phyloP scores from a whole-genome alignment of 2,113 vertebrate species.

The Corythaixoides concolor region DNA sequence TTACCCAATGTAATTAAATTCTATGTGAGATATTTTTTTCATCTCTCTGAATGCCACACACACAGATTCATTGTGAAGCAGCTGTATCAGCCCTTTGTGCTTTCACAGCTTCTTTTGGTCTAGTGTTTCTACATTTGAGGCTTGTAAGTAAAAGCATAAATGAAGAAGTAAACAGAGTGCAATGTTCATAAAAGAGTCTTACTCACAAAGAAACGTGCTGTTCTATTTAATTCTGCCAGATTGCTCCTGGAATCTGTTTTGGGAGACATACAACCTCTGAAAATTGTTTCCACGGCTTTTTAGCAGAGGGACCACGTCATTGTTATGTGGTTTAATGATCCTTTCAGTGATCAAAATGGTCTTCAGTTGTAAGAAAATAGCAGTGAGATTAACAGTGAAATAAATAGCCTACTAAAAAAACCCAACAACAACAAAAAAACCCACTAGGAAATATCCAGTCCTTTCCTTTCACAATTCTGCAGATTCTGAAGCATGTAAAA shows the following conservation, averaged over 20 bases:
- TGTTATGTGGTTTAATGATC: background rate
- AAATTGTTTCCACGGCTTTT: background rate
- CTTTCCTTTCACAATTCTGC: background rate
- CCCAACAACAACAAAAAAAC: background rate
- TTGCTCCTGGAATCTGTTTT: background rate
- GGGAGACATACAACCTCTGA: background rate
- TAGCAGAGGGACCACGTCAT: background rate
- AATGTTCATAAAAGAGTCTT: background rate
- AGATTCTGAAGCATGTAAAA: background rate
- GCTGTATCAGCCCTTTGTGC: background rate
- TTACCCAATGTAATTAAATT: background rate
- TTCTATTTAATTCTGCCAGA: background rate
- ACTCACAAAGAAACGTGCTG: background rate
- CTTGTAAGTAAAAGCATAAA: background rate
- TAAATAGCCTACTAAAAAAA: background rate
- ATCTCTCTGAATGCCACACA: background rate
- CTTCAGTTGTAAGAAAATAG: background rate
- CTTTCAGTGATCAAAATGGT: background rate
- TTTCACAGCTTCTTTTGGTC: background rate
- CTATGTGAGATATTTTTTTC: background rate
- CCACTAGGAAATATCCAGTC: background rate
- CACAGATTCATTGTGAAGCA: background rate
- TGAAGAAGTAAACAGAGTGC: background rate
- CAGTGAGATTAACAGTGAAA: background rate
- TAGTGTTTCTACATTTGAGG: background rate